Conservation (phyloP, 2,888 invertebrate species). For the Athalia circularis region DNA sequence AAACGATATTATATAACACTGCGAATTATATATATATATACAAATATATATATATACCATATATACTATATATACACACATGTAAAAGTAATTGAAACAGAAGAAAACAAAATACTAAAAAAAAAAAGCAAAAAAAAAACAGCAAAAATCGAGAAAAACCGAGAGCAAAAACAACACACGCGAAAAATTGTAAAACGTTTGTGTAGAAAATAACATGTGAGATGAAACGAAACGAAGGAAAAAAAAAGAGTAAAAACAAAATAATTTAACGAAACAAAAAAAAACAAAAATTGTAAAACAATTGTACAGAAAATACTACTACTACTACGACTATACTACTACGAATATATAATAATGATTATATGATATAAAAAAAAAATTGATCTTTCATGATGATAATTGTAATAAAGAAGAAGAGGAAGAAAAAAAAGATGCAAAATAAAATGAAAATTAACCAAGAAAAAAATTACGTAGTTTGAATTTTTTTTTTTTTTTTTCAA, state of each 20-base stretch:
- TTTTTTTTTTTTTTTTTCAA: conserved; percentile 35
- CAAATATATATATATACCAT: background rate
- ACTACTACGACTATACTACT: conserved; percentile 14
- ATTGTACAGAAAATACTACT: conserved; percentile 15
- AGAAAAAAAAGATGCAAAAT: too few relatives aligned
- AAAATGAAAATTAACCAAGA: too few relatives aligned
- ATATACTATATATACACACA: background rate
- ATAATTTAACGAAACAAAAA: conserved; percentile 30
- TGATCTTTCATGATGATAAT: conserved; percentile 19
- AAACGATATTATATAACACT: conserved; percentile 2
- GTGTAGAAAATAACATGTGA: background rate
- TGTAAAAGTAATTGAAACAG: too few relatives aligned
- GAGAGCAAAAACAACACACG: too few relatives aligned
- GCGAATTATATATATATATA: background rate
- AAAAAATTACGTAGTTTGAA: too few relatives aligned
- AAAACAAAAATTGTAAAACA: conserved; percentile 41
- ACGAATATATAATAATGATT: background rate
- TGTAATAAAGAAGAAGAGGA: conserved; percentile 34
- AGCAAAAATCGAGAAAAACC: too few relatives aligned
- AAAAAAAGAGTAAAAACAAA: conserved; percentile 39
- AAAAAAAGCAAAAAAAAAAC: conserved; percentile 13
- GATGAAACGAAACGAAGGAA: conserved; percentile 20
- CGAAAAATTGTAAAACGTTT: too few relatives aligned
- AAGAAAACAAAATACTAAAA: background rate
- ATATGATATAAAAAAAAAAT: conserved; percentile 3